Conservation (phyloP, 2,113 vertebrate genomes). For the Micromys minutus region DNA sequence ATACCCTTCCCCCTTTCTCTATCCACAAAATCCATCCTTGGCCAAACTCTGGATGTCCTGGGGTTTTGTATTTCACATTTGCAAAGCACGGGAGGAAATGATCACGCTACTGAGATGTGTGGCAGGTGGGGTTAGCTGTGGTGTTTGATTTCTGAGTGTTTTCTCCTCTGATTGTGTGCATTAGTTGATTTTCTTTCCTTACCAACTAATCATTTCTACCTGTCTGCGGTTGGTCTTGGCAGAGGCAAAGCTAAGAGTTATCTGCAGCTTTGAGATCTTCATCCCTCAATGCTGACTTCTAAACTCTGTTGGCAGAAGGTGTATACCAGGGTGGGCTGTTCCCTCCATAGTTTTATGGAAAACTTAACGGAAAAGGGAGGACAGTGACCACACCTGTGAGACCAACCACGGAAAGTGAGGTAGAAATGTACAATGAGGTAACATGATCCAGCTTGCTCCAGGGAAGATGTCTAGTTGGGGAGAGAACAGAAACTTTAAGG, state of each 20-base stretch:
- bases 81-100: conserved; percentile 48
- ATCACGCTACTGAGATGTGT: conserved; percentile 7
- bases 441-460: neutral
- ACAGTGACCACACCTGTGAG: neutral
- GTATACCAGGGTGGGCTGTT: neutral
- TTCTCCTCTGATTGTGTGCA: neutral
- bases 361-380: neutral
- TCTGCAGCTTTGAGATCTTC: neutral
- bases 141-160: conserved; percentile 21
- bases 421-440: neutral
- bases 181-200: neutral
- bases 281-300: neutral
- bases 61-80: conserved; percentile 58
- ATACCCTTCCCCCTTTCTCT: neutral
- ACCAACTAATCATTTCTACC: neutral
- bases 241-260: neutral
- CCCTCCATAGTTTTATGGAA: neutral
- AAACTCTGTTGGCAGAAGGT: neutral
- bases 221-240: neutral
- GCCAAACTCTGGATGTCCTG: conserved; percentile 15
- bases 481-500: neutral
- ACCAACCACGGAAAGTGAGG: neutral
- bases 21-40: conserved; percentile 51
- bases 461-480: conserved; percentile 1
- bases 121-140: neutral